phyloP scores from a whole-genome alignment of 2,888 invertebrate species.

The Sisyra nigra region DNA sequence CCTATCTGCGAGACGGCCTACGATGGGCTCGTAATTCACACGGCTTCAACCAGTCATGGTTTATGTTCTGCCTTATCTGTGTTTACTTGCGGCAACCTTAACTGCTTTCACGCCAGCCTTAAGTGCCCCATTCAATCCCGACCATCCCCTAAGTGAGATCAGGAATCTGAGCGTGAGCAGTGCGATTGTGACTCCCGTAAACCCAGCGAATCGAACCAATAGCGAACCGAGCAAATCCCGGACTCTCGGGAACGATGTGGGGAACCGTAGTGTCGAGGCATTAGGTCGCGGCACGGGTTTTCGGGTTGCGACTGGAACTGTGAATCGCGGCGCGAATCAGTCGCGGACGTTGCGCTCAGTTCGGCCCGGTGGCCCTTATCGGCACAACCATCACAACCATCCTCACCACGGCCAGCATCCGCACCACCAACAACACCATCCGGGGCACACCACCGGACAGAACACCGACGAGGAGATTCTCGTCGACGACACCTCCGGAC shows the following conservation, averaged over 20 bases:
- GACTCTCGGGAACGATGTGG: too few relatives aligned
- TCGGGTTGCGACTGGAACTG: background rate
- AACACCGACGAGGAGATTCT: slow-evolving; percentile 16
- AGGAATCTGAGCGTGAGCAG: background rate
- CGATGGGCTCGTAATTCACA: slow-evolving; percentile 11
- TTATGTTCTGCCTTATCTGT: slow-evolving; percentile 27
- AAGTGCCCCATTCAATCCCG: slow-evolving; percentile 16
- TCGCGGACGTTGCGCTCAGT: slow-evolving; percentile 20
- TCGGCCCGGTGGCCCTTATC: slow-evolving; percentile 31
- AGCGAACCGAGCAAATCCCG: too few relatives aligned
- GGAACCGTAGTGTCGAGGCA: too few relatives aligned
- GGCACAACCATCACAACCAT: slow-evolving; percentile 34
- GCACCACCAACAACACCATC: background rate
- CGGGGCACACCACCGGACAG: background rate
- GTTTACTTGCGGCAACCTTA: slow-evolving; percentile 27
- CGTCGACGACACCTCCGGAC: slow-evolving; percentile 25
- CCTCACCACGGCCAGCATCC: slow-evolving; percentile 21
- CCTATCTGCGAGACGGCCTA: slow-evolving; percentile 8
- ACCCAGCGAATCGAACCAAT: background rate
- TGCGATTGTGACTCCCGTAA: background rate
- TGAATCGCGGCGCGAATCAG: slow-evolving; percentile 13
- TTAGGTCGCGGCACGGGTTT: too few relatives aligned
- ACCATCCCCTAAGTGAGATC: background rate
- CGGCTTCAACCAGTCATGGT: slow-evolving; percentile 26
- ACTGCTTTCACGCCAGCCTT: slow-evolving; percentile 25